Evolutionary conservation across 2,888 invertebrate species (phyloP), one percentile per base, ranked within the genome.

Genomic region (Yponomeuta sedellus): DNA sequence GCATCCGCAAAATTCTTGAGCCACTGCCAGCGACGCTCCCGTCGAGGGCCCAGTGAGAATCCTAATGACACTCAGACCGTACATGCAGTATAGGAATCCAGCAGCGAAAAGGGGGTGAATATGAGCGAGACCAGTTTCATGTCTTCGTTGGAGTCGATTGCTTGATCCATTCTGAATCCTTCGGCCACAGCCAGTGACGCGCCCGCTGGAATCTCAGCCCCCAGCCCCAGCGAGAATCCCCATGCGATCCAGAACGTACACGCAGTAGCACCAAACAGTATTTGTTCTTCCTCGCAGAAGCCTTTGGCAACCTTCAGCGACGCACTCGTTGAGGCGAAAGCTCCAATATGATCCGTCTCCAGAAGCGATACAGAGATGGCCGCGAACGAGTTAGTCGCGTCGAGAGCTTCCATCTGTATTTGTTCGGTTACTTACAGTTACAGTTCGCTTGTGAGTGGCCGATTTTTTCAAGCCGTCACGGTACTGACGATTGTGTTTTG

Each of bases 61-160:
- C 10, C 34, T 8, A 8, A 34, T 34, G 34, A 5, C 8, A 34
- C 34, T 8, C 10, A 34, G 34, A 34, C 6, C 34, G 34, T 34
- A 34, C 34, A 5, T 8, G 34, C 34, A 8, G 34, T 34, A 5
- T 8, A 2, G 19, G 58, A 59, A n/a, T 59, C 19, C 58, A 59
- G 58, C 62, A n/a, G 28, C 16, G 62, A 62, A 34, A 62, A 4
- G 16, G 5, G 19, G 56, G 56, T 56, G 19, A 25, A 5, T 25
- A 5, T 5, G 2, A 25, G 25, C 25, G 25, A 25, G 25, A 25
- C 25, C 25, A 5, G 2, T 25, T 92, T 92, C 1, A 73, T 86
- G 52, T 92, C 92, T 64, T 92, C 92, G 2, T 92, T 92, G 6
- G 91, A 92, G 75, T 80, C 92, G 68, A 76, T 78, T 69, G 78